These are phyloP conservation scores for Hydraecia micacea DNA, from an alignment of 2,888 invertebrate species.

Conservation along the genomic window DNA sequence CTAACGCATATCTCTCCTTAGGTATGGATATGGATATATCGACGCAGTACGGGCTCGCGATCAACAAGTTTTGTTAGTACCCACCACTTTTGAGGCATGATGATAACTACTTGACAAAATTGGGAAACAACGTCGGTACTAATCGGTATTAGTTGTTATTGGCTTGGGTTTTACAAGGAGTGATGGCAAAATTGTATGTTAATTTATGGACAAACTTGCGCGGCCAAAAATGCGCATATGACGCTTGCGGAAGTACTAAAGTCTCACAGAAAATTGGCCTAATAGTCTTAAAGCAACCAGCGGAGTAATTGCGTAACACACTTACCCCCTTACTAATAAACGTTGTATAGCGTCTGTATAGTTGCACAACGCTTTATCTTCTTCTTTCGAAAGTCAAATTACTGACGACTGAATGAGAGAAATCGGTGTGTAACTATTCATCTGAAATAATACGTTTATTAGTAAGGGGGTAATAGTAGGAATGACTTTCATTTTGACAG, in stretches of 20 bases:
- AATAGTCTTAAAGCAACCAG: background rate
- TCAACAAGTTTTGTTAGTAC: slow-evolving; percentile 87
- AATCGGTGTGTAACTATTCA: too few species aligned
- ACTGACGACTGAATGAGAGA: too few species aligned
- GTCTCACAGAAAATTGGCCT: background rate
- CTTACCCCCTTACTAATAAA: too few species aligned
- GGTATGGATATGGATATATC: slow-evolving; percentile 86
- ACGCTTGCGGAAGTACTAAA: background rate
- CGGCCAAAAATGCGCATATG: background rate
- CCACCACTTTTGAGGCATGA: slow-evolving; percentile 75
- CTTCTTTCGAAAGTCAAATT: too few species aligned
- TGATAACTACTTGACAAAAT: slow-evolving; percentile 43
- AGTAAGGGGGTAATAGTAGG: too few species aligned
- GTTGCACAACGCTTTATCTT: too few species aligned
- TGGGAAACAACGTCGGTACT: slow-evolving; percentile 71
- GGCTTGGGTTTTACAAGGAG: slow-evolving; percentile 42
- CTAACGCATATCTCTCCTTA: slow-evolving; percentile 78
- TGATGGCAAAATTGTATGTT: background rate
- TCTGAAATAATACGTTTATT: too few species aligned
- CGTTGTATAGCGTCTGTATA: too few species aligned
- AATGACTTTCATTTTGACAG: too few species aligned
- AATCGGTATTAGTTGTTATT: slow-evolving; percentile 75
- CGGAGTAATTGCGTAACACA: background rate
- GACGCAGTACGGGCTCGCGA: slow-evolving; percentile 85
- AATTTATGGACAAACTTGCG: background rate